These are phyloP conservation scores for Agonopterix arenella DNA, from an alignment of 2,888 invertebrate genomes.

Conservation along the genomic window DNA sequence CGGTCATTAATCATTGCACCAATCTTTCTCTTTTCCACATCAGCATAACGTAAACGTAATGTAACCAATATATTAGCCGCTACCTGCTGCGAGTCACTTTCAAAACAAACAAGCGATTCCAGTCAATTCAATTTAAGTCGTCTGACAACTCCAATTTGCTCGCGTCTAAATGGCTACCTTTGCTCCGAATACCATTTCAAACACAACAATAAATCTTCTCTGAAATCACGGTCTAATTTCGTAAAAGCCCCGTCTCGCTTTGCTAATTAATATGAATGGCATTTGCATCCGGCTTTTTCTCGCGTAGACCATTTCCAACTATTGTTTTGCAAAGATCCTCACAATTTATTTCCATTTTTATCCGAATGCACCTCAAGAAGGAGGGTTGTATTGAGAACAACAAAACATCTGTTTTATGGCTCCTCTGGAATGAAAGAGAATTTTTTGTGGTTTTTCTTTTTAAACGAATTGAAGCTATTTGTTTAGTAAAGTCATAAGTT, in stretches of 20 bases:
- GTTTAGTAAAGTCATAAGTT: constrained; percentile 5
- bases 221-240: constrained; percentile 76
- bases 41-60: constrained; percentile 17
- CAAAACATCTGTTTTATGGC: constrained; percentile 47
- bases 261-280: constrained; percentile 77
- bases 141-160: constrained; percentile 69
- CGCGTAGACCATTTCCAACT: constrained; percentile 73
- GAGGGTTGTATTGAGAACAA: constrained; percentile 51
- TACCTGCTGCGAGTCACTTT: constrained; percentile 37
- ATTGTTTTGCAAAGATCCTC: constrained; percentile 75
- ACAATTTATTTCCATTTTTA: constrained; percentile 73
- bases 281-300: constrained; percentile 77
- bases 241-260: constrained; percentile 77
- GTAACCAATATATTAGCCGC: constrained; percentile 38
- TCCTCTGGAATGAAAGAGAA: constrained; percentile 42
- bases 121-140: constrained; percentile 70
- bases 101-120: constrained; percentile 53
- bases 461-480: constrained; percentile 23
- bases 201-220: constrained; percentile 75
- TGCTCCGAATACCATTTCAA: constrained; percentile 71
- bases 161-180: constrained; percentile 70
- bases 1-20: constrained; percentile 29
- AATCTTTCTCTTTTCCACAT: constrained; percentile 21
- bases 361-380: constrained; percentile 51
- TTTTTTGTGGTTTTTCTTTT: constrained; percentile 25